These are phyloP conservation scores for Chrysolina haemoptera DNA, from an alignment of 2,888 invertebrate species.

Conservation along the genomic window DNA sequence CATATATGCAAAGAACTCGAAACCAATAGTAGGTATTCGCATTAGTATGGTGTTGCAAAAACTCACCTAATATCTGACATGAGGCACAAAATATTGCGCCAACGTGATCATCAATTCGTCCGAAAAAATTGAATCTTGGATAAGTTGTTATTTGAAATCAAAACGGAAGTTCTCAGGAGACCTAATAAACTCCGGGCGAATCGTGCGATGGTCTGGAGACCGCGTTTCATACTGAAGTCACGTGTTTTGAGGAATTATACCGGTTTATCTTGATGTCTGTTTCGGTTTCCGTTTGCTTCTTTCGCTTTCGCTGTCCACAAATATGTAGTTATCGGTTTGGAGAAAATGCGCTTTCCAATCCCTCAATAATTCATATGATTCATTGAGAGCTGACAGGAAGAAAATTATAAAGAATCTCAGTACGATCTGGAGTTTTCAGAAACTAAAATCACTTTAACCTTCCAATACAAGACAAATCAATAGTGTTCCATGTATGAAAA, in stretches of 20 bases:
- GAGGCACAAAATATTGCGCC: neutral
- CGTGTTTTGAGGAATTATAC: slow-evolving; percentile 48
- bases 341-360: neutral
- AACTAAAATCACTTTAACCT: too few relatives aligned
- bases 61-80: slow-evolving; percentile 25
- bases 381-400: neutral
- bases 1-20: too few relatives aligned
- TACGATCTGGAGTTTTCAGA: too few relatives aligned
- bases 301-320: slow-evolving; percentile 8
- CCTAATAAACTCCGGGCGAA: slow-evolving; percentile 40
- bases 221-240: slow-evolving; percentile 51
- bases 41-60: too few relatives aligned
- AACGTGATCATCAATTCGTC: neutral
- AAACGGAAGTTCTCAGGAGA: slow-evolving; percentile 18
- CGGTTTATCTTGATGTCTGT: slow-evolving; percentile 36
- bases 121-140: neutral
- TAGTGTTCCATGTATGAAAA: too few relatives aligned
- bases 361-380: neutral
- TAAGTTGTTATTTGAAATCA: neutral
- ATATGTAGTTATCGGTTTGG: neutral
- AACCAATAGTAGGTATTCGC: too few relatives aligned
- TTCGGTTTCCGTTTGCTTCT: slow-evolving; percentile 38
- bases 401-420: too few relatives aligned
- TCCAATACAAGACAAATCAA: too few relatives aligned
- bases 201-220: slow-evolving; percentile 47